A percentile compares a stretch with the other conserved stretches of the same genome.
These are phyloP conservation scores for Trileptium ribeirensis DNA, from an alignment of 2,888 invertebrate species.

Conservation along the genomic window DNA sequence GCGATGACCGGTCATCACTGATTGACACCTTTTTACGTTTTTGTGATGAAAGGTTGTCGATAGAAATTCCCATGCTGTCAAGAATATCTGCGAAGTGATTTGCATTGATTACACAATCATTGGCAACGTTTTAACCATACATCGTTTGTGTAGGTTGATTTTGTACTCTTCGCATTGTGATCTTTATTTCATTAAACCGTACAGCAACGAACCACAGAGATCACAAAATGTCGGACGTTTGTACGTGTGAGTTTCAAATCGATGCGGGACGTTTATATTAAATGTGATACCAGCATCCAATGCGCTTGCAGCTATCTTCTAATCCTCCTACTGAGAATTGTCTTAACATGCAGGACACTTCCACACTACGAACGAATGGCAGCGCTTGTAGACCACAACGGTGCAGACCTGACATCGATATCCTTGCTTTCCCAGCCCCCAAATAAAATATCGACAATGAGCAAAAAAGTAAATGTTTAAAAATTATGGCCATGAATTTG, in stretches of 20 bases:
- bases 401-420: neutral
- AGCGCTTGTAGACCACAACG: neutral
- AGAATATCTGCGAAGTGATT: slow-evolving; percentile 90
- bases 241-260: neutral
- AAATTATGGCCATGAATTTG: slow-evolving; percentile 99
- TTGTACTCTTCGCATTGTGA: slow-evolving; percentile 64
- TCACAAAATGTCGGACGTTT: neutral
- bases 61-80: slow-evolving; percentile 80
- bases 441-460: slow-evolving; percentile 98
- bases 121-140: slow-evolving; percentile 98
- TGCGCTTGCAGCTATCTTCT: no score
- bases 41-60: slow-evolving; percentile 63
- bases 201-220: neutral
- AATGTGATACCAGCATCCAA: neutral
- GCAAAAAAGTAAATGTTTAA: slow-evolving; percentile 98
- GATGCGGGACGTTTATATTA: neutral
- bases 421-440: neutral
- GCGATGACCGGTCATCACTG: slow-evolving; percentile 15
- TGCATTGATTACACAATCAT: slow-evolving; percentile 96
- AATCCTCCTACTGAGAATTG: neutral
- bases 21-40: neutral
- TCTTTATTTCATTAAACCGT: neutral
- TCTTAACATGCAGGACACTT: neutral
- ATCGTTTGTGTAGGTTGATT: slow-evolving; percentile 96
- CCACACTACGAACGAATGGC: neutral